Base-by-base conservation (phyloP, 2,797 vertebrate genomes). In the Muscicapa comitata region DNA sequence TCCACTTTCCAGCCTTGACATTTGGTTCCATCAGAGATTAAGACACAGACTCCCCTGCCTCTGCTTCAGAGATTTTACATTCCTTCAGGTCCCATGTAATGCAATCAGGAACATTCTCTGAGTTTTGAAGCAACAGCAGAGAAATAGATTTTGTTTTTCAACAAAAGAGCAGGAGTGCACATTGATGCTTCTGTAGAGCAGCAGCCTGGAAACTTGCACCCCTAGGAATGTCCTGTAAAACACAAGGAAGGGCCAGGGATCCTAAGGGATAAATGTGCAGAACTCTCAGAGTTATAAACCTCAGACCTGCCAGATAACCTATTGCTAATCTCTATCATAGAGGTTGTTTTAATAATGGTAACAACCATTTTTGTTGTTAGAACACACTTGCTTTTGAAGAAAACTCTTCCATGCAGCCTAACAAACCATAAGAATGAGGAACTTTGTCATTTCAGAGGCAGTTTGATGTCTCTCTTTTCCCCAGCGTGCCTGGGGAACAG, bases 1-100 rank as follows among this genome's bases (percentile, higher is more conserved):
- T 83, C 55, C 43, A 14, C 25, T 43, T 86, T 25, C 13, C 58
- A 89, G 42, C 29, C 67, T 33, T 78, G 73, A 70, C 59, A 75
- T 51, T 65, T 71, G 40, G 9, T 95, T 97, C 91, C 94, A 93
- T 94, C 90, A 95, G 94, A 94, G 96, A 97, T 96, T 96, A 97
- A 96, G 77, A 84, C 75, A 75, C 75, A 89, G 62, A 80, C n/a
- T 54, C 63, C 68, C 68, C 35, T 82, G 55, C 11, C 9, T 68
- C 29, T 31, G 1, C 67, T 88, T 88, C 94, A 94, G 72, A 95
- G 96, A 79, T 93, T 97, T 97, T 95, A 86, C 83, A 61, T 93
- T 91, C 67, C 83, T 95, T 76, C 38, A 24, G 29, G 15, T 68
- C 35, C 24, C 48, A 17, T 4, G 29, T 24, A 78, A 87, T 14